Conservation (phyloP, 1,140 invertebrate species). For the Varroa destructor region DNA sequence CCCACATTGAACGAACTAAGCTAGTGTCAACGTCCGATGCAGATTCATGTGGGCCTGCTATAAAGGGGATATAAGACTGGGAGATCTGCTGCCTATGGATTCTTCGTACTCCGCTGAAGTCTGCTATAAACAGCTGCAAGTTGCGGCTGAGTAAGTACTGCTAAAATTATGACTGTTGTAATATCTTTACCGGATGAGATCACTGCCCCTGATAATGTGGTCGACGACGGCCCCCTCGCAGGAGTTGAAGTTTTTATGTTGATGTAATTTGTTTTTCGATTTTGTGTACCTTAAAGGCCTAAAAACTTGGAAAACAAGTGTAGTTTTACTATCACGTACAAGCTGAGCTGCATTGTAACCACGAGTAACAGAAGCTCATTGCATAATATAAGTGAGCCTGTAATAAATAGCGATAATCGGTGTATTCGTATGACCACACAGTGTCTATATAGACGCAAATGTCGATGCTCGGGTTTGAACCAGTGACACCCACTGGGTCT, state of each 20-base stretch:
- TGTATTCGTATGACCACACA: too few species aligned
- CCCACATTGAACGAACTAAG: too few species aligned
- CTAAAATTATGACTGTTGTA: background rate
- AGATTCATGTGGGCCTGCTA: conserved; percentile 16
- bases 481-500: too few species aligned
- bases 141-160: background rate
- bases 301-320: background rate
- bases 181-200: background rate
- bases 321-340: too few species aligned
- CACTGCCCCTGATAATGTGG: background rate
- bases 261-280: background rate
- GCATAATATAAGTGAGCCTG: too few species aligned
- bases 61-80: background rate
- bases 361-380: too few species aligned
- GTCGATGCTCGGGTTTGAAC: too few species aligned
- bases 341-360: too few species aligned
- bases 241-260: background rate
- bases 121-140: background rate
- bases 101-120: background rate
- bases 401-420: too few species aligned
- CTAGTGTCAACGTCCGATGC: too few species aligned
- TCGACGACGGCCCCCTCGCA: background rate
- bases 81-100: background rate
- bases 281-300: background rate
- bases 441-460: too few species aligned